These are phyloP conservation scores for Crotalus helleri DNA, from an alignment of 2,113 vertebrate species.

Conservation along the genomic window DNA sequence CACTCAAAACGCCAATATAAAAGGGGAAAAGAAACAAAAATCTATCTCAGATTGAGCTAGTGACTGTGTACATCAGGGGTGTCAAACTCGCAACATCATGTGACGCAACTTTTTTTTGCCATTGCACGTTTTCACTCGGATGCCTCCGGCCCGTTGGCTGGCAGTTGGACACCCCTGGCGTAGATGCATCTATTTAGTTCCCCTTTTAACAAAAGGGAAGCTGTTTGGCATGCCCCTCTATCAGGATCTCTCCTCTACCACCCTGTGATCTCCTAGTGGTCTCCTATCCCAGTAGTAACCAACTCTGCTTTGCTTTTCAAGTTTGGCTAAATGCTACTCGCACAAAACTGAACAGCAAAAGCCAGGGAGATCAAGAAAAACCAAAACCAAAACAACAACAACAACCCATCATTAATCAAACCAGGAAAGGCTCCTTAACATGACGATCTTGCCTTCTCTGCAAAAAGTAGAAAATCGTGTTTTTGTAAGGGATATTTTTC, in stretches of 20 bases:
- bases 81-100: too few relatives aligned
- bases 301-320: background rate
- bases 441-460: background rate
- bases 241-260: background rate
- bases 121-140: too few relatives aligned
- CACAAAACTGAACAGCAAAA: background rate
- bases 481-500: background rate
- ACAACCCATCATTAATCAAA: background rate
- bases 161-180: too few relatives aligned
- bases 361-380: background rate
- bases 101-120: too few relatives aligned
- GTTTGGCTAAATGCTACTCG: background rate
- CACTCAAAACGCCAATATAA: background rate
- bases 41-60: background rate
- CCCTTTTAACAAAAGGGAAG: background rate
- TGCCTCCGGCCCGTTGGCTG: too few relatives aligned
- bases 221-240: background rate
- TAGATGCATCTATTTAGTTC: background rate
- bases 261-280: background rate
- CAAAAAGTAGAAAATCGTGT: background rate
- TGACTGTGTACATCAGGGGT: background rate
- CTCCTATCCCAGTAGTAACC: background rate
- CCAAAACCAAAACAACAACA: fast-evolving
- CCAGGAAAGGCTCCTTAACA: background rate
- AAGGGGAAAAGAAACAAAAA: background rate